Evolutionary conservation across 2,888 invertebrate species (phyloP).

Genomic region (Conistra vaccinii): DNA sequence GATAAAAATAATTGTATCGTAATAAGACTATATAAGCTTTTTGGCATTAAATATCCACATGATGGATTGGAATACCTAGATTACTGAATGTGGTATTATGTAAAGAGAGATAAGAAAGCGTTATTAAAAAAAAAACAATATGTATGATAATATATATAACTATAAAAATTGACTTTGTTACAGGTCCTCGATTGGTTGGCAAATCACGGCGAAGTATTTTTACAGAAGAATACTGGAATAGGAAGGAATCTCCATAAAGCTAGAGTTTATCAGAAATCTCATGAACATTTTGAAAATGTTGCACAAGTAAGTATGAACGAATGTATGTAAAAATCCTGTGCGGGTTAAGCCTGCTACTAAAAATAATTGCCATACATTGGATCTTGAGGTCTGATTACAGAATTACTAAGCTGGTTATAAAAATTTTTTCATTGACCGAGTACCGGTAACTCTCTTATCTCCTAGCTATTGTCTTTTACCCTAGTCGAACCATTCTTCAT

Average conservation of each 20-base stretch:
- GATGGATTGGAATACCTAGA: constrained; percentile 13
- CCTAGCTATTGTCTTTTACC: not conserved
- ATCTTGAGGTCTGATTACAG: not conserved
- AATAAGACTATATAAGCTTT: constrained; percentile 14
- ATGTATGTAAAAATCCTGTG: not conserved
- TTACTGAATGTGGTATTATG: not conserved
- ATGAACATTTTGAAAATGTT: constrained; percentile 99
- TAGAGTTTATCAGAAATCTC: constrained; percentile 98
- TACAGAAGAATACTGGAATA: constrained; percentile 99
- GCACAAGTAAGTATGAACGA: constrained; percentile 94
- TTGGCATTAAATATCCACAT: constrained; percentile 12
- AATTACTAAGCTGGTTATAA: not conserved
- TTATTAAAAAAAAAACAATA: constrained; percentile 3
- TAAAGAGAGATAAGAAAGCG: constrained; percentile 15
- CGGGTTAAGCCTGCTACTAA: not conserved
- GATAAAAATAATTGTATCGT: not conserved
- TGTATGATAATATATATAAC: not conserved
- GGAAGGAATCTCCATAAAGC: constrained; percentile 98
- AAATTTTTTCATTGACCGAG: not conserved
- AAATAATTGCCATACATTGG: not conserved
- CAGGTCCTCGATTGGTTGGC: constrained; percentile 99
- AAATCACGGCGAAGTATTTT: constrained; percentile 99
- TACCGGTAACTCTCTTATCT: not conserved
- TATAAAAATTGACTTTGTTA: constrained; percentile 58
- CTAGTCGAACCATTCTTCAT: not conserved